Evolutionary conservation across 2,888 invertebrate genomes (phyloP), one percentile per base, ranked within the genome.

Genomic region (Eupithecia abbreviata): DNA sequence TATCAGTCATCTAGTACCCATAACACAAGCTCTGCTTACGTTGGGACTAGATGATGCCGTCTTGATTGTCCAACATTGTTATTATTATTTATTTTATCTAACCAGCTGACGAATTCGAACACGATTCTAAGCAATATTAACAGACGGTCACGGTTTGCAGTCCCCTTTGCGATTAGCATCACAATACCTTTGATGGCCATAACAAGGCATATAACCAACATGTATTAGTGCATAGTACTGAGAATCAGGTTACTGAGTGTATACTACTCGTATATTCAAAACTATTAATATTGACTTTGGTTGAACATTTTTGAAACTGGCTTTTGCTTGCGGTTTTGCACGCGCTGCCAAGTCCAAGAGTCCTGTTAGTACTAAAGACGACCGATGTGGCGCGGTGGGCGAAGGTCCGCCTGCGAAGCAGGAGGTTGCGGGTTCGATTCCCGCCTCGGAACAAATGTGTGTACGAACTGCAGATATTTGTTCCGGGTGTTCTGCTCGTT

Each of bases 201-300:
- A 62, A 30, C 62, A 62, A 62, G 62, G 62, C 30, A 30, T 62
- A 18, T 58, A 62, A 6, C n/a, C 4, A 51, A 2, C 10, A 47
- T 10, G 47, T 30, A 62, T 2, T 30, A 3, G 30, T 58, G 4
- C 30, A 30, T 30, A 30, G 30, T 30, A 10, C 62, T 62, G 62
- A 62, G 62, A 62, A 62, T 30, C 62, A 62, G 62, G 62, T 62
- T 62, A 62, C 62, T 12, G 62, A 62, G 18, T 51, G n/a, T 30
- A 30, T 30, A 30, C 30, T 30, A n/a, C n/a, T n/a, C n/a, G n/a
- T n/a, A 30, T 62, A 62, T 30, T 62, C 30, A 62, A 58, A 62
- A 62, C 62, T 62, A 62, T 62, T 30, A 62, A 62, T 30, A 12
- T 18, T 58, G n/a, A 9, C n/a, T 58, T 58, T 58, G 55, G 55